phyloP scores from a whole-genome alignment of 2,888 invertebrate species.

The Cantharis rufa region DNA sequence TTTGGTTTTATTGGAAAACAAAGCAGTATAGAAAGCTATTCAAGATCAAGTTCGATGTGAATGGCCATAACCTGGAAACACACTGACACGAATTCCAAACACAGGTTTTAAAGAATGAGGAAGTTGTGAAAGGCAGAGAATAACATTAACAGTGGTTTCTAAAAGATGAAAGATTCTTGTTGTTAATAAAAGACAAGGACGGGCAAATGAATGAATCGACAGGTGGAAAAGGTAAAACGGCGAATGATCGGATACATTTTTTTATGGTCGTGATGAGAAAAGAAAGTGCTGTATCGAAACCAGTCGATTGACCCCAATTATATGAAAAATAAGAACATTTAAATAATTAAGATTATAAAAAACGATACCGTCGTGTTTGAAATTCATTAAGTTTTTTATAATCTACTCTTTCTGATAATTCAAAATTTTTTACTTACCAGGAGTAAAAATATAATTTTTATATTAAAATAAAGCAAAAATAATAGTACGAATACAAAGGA shows the following conservation, averaged over 20 bases:
- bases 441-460: neutral
- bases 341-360: neutral
- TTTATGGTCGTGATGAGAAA: constrained; percentile 35
- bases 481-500: neutral
- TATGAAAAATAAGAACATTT: constrained; percentile 9
- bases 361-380: neutral
- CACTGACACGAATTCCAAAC: constrained; percentile 49
- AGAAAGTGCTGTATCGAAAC: constrained; percentile 50
- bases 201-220: constrained; percentile 1
- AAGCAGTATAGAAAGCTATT: constrained; percentile 25
- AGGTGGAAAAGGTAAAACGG: constrained; percentile 11
- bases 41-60: constrained; percentile 47
- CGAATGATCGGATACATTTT: constrained; percentile 1
- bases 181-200: neutral
- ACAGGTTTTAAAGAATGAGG: constrained; percentile 50
- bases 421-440: neutral
- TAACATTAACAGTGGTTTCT: constrained; percentile 31
- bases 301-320: constrained; percentile 36
- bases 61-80: constrained; percentile 51
- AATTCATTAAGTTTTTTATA: neutral
- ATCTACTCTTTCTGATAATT: neutral
- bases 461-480: neutral
- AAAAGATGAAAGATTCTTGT: constrained; percentile 14
- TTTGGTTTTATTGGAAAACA: constrained; percentile 16
- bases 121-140: constrained; percentile 39